Percentiles rank a stretch among this genome's conserved stretches.
Evolutionary conservation across 2,888 invertebrate species (phyloP).

Genomic region (Monochamus alternatus): DNA sequence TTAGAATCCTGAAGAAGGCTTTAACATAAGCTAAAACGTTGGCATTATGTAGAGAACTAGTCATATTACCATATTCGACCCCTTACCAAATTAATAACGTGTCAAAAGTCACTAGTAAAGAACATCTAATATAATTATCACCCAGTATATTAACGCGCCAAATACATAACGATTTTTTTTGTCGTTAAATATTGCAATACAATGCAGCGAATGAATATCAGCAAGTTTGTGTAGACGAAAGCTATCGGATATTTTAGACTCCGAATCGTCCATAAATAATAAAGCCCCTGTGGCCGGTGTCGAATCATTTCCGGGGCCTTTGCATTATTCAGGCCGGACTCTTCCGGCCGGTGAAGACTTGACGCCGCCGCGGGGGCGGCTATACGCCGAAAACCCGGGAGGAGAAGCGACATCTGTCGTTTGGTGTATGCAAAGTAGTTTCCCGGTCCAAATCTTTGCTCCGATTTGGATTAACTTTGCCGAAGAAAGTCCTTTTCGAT

Average conservation of each 20-base stretch:
- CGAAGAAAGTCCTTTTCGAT: not conserved
- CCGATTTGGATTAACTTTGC: not conserved
- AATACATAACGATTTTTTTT: too few species aligned
- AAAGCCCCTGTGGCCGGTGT: conserved; percentile 9
- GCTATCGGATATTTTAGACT: not conserved
- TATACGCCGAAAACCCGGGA: conserved; percentile 5
- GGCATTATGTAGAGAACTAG: too few species aligned
- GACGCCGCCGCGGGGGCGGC: conserved; percentile 15
- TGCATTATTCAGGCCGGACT: conserved; percentile 45
- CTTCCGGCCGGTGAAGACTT: conserved; percentile 39
- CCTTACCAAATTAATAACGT: too few species aligned
- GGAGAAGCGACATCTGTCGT: conserved; percentile 5
- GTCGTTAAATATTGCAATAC: too few species aligned
- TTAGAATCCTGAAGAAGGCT: too few species aligned
- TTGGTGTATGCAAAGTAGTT: conserved; percentile 17
- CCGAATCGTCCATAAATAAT: conserved; percentile 30
- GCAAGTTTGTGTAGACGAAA: not conserved
- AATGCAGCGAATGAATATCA: not conserved
- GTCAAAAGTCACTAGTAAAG: too few species aligned
- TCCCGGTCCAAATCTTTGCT: not conserved
- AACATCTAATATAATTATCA: too few species aligned
- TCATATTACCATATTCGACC: too few species aligned
- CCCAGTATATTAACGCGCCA: too few species aligned
- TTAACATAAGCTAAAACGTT: too few species aligned
- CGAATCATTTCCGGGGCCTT: conserved; percentile 44